Base-by-base conservation (phyloP, 1,140 invertebrate genomes). In the Gonatopus flavifemur region DNA sequence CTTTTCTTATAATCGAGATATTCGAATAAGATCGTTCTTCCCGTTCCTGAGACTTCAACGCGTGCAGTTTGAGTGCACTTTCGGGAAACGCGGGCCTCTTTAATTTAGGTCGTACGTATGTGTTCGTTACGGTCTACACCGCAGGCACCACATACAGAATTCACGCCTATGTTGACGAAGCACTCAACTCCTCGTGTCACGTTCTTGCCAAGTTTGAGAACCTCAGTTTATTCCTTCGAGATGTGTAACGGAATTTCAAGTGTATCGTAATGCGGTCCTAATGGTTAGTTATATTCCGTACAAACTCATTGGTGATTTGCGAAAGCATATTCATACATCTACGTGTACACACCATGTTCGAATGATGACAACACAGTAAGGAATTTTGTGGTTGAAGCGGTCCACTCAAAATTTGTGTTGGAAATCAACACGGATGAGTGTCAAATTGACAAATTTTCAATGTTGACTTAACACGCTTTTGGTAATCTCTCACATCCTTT, bases 81-180 rank as follows among this genome's bases (percentile, higher is more conserved):
- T 41, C 3, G 50, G 18, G 20, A 45, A 54, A 33, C n/a, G n/a
- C 21, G 28, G 12, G 30, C 15, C 22, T 2, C 40, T 47, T 53
- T 45, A 56, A 50, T 56, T 64, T 49, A 21, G 30, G 18, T n/a
- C n/a, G n/a, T 64, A 55, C 54, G 50, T 44, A 38, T 45, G 41
- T 42, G 21, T 16, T 30, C 28, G 36, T 43, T 50, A 37, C 44
- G 49, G 51, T 41, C 20, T 16, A 16, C 1, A n/a, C 3, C 5
- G 24, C 4, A 48, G 42, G 36, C 40, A 31, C 28, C 35, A 33
- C 59, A 28, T 46, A 30, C 37, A 24, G 49, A 60, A 60, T 61
- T 60, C 31, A n/a, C n/a, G 41, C 49, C 46, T 37, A 64, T 67
- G 60, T 67, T 67, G 63, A 66, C 61, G 52, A 55, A 66, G 55